Conservation (phyloP, 1,140 invertebrate genomes). For the Aplysia californica region DNA sequence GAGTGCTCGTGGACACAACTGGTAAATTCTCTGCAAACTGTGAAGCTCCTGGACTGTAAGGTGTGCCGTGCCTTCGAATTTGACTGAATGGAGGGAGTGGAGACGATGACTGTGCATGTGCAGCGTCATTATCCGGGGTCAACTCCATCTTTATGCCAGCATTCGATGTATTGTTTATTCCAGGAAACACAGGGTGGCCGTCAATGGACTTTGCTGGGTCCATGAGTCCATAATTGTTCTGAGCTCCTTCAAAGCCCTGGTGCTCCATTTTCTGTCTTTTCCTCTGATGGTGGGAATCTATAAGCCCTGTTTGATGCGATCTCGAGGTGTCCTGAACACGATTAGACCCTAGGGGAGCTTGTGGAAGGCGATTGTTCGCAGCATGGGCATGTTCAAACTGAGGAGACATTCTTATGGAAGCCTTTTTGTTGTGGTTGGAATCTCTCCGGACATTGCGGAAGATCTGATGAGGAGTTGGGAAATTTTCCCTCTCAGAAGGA, state of each 20-base stretch:
- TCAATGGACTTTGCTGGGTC: background rate
- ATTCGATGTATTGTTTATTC: background rate
- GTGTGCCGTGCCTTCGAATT: background rate
- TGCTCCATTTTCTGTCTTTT: background rate
- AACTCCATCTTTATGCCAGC: background rate
- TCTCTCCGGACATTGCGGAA: constrained; percentile 6
- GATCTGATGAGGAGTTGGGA: constrained; percentile 23
- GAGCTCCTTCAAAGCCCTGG: background rate
- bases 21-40: too few species aligned
- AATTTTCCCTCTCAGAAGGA: constrained; percentile 20
- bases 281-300: background rate
- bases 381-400: background rate
- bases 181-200: background rate
- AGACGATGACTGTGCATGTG: constrained; percentile 10
- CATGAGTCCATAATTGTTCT: background rate
- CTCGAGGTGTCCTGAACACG: background rate
- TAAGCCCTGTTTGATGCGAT: background rate
- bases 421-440: constrained; percentile 12
- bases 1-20: too few species aligned
- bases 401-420: background rate
- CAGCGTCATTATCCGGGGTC: background rate
- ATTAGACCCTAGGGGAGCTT: background rate
- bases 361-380: background rate
- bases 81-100: constrained; percentile 28
- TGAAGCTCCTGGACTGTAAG: constrained; percentile 8